These are phyloP conservation scores for Teleogryllus oceanicus DNA, from an alignment of 2,888 invertebrate genomes.

Conservation along the genomic window DNA sequence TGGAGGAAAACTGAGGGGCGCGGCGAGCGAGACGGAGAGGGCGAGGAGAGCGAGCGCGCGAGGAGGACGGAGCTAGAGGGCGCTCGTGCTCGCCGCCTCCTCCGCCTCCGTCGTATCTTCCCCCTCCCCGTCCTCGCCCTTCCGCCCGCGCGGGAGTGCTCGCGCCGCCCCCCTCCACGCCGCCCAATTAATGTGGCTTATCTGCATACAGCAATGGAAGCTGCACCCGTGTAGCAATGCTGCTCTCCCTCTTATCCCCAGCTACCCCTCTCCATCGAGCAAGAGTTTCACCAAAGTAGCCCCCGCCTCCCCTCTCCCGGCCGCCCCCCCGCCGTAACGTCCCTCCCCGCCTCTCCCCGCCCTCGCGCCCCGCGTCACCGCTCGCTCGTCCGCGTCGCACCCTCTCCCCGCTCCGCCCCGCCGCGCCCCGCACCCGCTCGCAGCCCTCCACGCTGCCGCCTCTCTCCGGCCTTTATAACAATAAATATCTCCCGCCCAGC, in stretches of 20 bases:
- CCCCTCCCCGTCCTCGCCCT: slow-evolving; percentile 19
- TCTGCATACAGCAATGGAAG: slow-evolving; percentile 38
- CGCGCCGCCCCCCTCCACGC: slow-evolving; percentile 33
- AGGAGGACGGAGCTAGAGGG: slow-evolving; percentile 20
- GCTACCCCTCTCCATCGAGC: slow-evolving; percentile 24
- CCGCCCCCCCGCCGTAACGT: slow-evolving; percentile 6
- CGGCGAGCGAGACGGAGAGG: not conserved
- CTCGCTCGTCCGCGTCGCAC: slow-evolving; percentile 4
- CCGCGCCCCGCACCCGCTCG: slow-evolving; percentile 11
- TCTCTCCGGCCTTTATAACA: slow-evolving; percentile 37
- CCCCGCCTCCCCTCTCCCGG: not conserved
- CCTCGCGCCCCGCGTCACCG: not conserved
- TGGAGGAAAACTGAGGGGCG: slow-evolving; percentile 23
- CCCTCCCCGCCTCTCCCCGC: slow-evolving; percentile 18
- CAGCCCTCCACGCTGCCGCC: slow-evolving; percentile 19
- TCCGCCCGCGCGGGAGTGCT: not conserved
- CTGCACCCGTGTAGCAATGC: slow-evolving; percentile 34
- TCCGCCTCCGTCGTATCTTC: slow-evolving; percentile 21
- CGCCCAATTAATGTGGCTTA: slow-evolving; percentile 40
- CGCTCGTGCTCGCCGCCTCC: not conserved
- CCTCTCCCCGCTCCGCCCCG: not conserved
- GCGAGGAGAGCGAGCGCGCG: not conserved
- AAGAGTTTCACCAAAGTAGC: slow-evolving; percentile 35
- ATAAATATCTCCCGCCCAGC: slow-evolving; percentile 36
- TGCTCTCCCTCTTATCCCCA: slow-evolving; percentile 20